These are phyloP conservation scores for Bovichtus variegatus DNA, from an alignment of 2,797 vertebrate genomes.

Conservation along the genomic window DNA sequence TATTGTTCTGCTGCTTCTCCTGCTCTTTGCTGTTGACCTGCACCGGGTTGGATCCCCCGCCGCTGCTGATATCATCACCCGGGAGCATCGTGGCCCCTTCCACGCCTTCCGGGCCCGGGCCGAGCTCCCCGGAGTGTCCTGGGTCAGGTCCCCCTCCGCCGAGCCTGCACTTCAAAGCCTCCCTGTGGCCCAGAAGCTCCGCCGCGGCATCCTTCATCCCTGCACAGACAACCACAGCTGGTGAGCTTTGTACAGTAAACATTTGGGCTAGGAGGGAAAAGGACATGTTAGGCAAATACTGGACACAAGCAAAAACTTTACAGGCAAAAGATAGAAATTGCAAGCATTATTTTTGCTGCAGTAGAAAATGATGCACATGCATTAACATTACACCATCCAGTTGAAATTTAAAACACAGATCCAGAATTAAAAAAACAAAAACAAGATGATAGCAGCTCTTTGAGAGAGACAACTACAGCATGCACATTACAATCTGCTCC, in stretches of 20 bases:
- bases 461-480: conserved; percentile 45
- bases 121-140: conserved; percentile 92
- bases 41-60: conserved; percentile 90
- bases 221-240: conserved; percentile 76
- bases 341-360: conserved; percentile 27
- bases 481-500: conserved; percentile 75
- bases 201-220: conserved; percentile 96
- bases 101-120: conserved; percentile 90
- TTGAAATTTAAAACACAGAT: conserved; percentile 12
- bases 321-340: not conserved
- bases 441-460: conserved; percentile 12
- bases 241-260: conserved; percentile 48
- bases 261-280: conserved; percentile 31
- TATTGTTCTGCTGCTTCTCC: conserved; percentile 90
- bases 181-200: conserved; percentile 95
- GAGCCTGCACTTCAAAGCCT: conserved; percentile 94
- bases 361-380: conserved; percentile 23
- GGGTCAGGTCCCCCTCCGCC: conserved; percentile 88
- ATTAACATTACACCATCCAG: not conserved
- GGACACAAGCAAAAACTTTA: conserved; percentile 12
- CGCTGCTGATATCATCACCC: conserved; percentile 92
- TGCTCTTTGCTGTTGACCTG: conserved; percentile 92
- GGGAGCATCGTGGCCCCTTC: conserved; percentile 95
- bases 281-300: conserved; percentile 42
- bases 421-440: conserved; percentile 23